Evolutionary conservation across 2,888 invertebrate species (phyloP).

Genomic region (Rotaria sp.): DNA sequence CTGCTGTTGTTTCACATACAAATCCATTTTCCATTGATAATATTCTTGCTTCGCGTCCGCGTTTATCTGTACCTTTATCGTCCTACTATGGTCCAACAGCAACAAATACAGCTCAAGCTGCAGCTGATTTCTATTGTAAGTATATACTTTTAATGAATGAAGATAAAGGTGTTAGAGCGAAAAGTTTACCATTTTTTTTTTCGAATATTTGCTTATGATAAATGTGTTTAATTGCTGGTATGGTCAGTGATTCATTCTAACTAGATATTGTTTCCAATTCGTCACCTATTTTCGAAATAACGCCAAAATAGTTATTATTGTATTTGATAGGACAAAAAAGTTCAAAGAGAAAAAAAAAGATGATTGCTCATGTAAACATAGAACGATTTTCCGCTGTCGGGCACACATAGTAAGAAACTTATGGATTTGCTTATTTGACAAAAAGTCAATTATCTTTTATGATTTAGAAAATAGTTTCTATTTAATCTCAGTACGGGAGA

Average conservation of each 20-base stretch:
- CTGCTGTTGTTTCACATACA: neutral
- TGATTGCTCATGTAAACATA: neutral
- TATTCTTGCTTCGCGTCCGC: neutral
- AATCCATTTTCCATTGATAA: conserved; percentile 28
- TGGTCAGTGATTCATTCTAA: neutral
- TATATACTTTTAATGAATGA: neutral
- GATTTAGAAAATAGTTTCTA: neutral
- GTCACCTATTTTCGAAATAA: neutral
- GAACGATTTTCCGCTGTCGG: neutral
- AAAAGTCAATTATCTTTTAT: neutral
- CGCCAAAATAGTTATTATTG: neutral
- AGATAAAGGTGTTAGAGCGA: neutral
- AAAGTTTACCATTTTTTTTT: neutral
- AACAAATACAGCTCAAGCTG: neutral
- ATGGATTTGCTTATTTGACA: neutral
- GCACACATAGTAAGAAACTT: neutral
- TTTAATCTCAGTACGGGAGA: conserved; percentile 9
- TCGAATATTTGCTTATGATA: neutral
- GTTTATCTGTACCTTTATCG: neutral
- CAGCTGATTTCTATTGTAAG: conserved; percentile 23
- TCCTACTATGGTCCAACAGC: neutral
- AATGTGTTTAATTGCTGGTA: conserved; percentile 2
- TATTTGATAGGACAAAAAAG: neutral
- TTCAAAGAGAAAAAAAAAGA: neutral
- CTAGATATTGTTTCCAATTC: neutral